Evolutionary conservation across 2,888 invertebrate genomes (phyloP), one percentile per base, ranked within the genome.

Genomic region (Kryphioiulus occultus): DNA sequence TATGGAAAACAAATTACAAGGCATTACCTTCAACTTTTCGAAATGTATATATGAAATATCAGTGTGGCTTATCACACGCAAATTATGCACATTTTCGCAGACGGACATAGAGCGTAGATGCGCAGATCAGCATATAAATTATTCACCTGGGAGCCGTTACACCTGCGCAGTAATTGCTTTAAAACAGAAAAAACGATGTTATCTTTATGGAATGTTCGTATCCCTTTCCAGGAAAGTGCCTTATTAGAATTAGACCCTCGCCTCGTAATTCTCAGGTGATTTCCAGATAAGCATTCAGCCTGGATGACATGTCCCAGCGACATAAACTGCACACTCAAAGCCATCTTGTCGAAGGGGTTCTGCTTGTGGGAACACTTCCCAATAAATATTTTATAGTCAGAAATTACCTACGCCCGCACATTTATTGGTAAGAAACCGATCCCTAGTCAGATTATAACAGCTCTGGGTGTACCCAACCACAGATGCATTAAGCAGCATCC

Each of bases 71-170:
- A 59, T 19, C 59, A 59, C 5, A 59, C n/a, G 59, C 59, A 59
- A 59, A 59, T 59, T 22, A 59, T 59, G 59, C n/a, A 59, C n/a
- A 59, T 59, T 59, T 59, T 59, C 19, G 2, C 5, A 22, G 17
- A 22, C 22, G 59, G 59, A 59, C 59, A 59, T 19, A n/a, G 59
- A 59, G 59, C n/a, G 59, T 35, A 4, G 35, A 4, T n/a, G 59
- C 47, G 19, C 22, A 9, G 59, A 59, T 59, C 59, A 1, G 22
- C 59, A 19, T n/a, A n/a, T 59, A 59, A 19, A 59, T 59, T 59
- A 59, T 59, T n/a, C 59, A 59, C 59, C n/a, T n/a, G 59, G 59
- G 59, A 59, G 59, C 17, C 59, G 59, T 59, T 59, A 19, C 59
- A 59, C 59, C 59, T 59, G 59, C 59, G n/a, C 22, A 19, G 59